These are phyloP conservation scores for Tonatia bakeri DNA, from an alignment of 2,113 vertebrate genomes.

Conservation along the genomic window DNA sequence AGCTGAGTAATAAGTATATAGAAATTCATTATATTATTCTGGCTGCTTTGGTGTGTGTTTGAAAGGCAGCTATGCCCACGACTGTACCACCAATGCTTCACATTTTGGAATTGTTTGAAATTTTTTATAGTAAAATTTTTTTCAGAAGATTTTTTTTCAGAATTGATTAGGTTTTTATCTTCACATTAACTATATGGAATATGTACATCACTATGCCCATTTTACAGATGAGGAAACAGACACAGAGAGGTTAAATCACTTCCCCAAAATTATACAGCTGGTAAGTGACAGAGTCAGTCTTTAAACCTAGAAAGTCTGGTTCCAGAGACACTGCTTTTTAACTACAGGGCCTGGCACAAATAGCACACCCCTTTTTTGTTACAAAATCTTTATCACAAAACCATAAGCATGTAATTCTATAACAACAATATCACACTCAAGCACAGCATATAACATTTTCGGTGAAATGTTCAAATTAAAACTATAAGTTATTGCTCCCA, in stretches of 20 bases:
- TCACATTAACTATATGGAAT: neutral
- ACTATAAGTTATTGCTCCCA: too few species aligned
- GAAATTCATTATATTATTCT: neutral
- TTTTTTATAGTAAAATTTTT: neutral
- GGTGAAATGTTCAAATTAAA: too few species aligned
- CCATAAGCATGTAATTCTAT: too few species aligned
- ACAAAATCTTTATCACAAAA: too few species aligned
- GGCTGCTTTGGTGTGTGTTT: neutral
- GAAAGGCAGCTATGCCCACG: neutral
- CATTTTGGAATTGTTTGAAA: neutral
- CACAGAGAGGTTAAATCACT: conserved; percentile 16
- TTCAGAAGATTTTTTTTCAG: neutral
- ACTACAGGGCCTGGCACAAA: neutral
- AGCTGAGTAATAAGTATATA: neutral
- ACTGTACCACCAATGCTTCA: neutral
- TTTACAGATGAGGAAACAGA: conserved; percentile 29
- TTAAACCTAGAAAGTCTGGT: conserved; percentile 14
- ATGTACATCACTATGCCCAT: neutral
- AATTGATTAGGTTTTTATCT: neutral
- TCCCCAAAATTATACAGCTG: neutral
- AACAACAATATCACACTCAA: too few species aligned
- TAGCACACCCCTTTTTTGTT: too few species aligned
- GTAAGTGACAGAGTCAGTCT: neutral
- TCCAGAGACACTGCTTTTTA: conserved; percentile 18
- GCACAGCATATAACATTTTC: too few species aligned